These are phyloP conservation scores for Xanthorhoe spadicearia DNA, from an alignment of 2,888 invertebrate genomes.

Conservation along the genomic window DNA sequence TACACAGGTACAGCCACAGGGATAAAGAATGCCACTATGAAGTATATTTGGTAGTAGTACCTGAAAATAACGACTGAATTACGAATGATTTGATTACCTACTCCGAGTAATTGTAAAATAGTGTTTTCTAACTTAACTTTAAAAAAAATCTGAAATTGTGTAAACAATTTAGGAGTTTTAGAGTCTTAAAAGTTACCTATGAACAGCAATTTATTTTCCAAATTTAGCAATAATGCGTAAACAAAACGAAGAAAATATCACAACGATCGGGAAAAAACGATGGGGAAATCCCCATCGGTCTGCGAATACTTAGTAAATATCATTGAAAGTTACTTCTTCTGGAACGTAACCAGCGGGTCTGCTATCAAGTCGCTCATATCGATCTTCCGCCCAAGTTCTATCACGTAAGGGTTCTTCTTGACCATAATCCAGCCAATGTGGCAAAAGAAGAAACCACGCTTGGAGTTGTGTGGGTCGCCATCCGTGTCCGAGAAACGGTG, in stretches of 20 bases:
- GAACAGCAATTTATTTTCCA: too few species aligned
- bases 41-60: constrained; percentile 86
- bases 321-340: constrained; percentile 76
- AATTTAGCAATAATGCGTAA: too few species aligned
- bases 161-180: too few species aligned
- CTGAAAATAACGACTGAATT: constrained; percentile 73
- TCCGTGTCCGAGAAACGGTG: constrained; percentile 89
- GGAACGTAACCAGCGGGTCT: constrained; percentile 90
- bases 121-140: too few species aligned
- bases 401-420: constrained; percentile 91
- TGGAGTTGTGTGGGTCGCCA: constrained; percentile 92
- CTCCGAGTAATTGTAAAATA: too few species aligned
- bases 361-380: constrained; percentile 90
- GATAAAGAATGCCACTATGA: constrained; percentile 84
- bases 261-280: too few species aligned
- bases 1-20: constrained; percentile 88
- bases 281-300: too few species aligned
- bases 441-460: constrained; percentile 93
- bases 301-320: background rate
- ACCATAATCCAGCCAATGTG: constrained; percentile 94
- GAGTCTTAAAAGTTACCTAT: too few species aligned
- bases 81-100: too few species aligned
- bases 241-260: too few species aligned
- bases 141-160: too few species aligned
- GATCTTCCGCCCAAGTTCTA: constrained; percentile 86